Evolutionary conservation across 1,140 invertebrate species (phyloP).

Genomic region (Philotrypesis tridentata): DNA sequence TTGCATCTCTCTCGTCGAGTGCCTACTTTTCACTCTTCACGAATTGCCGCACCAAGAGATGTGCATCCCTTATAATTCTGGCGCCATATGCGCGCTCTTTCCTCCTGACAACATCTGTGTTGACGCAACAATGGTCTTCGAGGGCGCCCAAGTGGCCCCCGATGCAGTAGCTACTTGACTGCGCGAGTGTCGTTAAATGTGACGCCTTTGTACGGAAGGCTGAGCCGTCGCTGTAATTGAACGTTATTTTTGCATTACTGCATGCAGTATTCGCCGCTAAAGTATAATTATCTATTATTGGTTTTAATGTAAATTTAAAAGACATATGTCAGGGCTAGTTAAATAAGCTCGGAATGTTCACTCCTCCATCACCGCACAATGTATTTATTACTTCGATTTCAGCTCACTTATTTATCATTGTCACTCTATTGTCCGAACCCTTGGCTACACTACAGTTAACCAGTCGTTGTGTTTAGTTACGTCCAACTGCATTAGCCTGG

Average conservation of each 20-base stretch:
- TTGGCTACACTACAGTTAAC: not conserved
- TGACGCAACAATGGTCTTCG: constrained; percentile 1
- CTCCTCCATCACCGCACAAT: not conserved
- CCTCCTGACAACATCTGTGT: constrained; percentile 5
- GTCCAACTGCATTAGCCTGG: not conserved
- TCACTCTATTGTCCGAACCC: not conserved
- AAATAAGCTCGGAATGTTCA: not conserved
- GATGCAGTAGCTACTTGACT: not conserved
- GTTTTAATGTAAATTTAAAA: not conserved
- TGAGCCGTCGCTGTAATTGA: not conserved
- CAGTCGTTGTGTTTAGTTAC: not conserved
- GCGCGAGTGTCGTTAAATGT: not conserved
- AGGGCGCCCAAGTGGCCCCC: not conserved
- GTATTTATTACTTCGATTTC: not conserved
- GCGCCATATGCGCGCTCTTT: not conserved
- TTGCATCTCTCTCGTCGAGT: not conserved
- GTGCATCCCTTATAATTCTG: not conserved
- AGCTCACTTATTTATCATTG: not conserved
- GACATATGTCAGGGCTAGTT: not conserved
- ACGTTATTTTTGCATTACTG: not conserved
- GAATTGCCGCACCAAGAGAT: not conserved
- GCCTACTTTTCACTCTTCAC: not conserved
- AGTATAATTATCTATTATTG: too few species aligned
- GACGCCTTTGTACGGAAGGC: not conserved
- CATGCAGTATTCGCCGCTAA: too few species aligned